Evolutionary conservation across 2,888 invertebrate genomes (phyloP), one percentile per base, ranked within the genome.

Genomic region (Ochlodes sylvanus): DNA sequence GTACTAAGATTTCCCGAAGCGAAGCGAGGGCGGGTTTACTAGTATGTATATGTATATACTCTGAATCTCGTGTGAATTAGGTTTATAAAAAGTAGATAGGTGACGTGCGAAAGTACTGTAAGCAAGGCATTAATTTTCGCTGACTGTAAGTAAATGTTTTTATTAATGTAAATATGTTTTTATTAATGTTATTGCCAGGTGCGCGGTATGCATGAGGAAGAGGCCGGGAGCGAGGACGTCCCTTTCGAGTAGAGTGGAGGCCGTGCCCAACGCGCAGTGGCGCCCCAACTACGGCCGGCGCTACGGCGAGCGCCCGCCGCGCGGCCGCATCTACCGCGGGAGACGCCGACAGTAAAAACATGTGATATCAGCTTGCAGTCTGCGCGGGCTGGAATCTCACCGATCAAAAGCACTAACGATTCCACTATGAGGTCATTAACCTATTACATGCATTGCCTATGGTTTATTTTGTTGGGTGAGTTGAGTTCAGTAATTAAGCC

Each of bases 171-270:
- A 27, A 27, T 5, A 27, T 27, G 27, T 27, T 27, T 27, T 27
- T 27, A 27, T 27, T 27, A 17, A 10, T 19, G 50, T 50, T 64
- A 68, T 67, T 66, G 54, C 15, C 69, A 93, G 93, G 76, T 93
- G 93, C 75, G 73, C 90, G 60, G 93, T 93, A 47, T 93, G 92
- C 70, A 91, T 88, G 84, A 80, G 90, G 70, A 79, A 84, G 32
- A 82, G 82, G 73, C 86, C 86, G 6, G 80, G 80, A 34, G 75
- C 77, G 10, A 63, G 73, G 9, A 32, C 70, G 41, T 78, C 77
- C 70, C 76, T 74, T 19, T 61, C 72, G 41, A 83, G 83, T n/a
- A 80, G 88, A 71, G 81, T 92, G 44, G 79, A 79, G 68, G 76
- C 83, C 0, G 91, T 91, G 63, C 91, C 92, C 9, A 88, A 86